Evolutionary conservation across 2,888 invertebrate species (phyloP), one percentile per base, ranked within the genome.

Genomic region (Hypomecis atomaria): DNA sequence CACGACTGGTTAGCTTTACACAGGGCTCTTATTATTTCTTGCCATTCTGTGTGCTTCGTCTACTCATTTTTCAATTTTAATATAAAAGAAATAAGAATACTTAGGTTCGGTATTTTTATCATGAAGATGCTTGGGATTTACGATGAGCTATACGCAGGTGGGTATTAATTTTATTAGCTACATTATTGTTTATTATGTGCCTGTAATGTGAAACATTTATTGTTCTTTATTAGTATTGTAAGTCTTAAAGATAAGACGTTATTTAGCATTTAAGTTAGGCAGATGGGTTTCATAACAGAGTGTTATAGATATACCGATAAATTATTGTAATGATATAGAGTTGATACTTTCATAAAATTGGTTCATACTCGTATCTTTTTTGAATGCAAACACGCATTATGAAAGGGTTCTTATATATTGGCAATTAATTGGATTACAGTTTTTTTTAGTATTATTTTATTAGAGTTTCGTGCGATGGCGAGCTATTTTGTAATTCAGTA

Each of bases 1-100:
- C 89, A 88, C 89, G 89, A 89, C 85, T 83, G 85, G 87, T 87
- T 88, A 86, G 85, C 83, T 86, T 84, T 81, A 82, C 82, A 83
- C 84, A 82, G 79, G 81, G 81, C 80, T 84, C 84, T 85, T 87
- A 87, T 88, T 88, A 89, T 88, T 87, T 87, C 84, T 85, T 85
- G 81, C 81, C 79, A 69, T 75, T 77, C 70, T 67, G 66, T 45
- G 53, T 62, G 65, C 68, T 59, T 71, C 72, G 72, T 73, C 71
- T 72, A 76, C 74, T 78, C 75, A 79, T 79, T 81, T 81, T 81
- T 81, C 79, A 79, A 79, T 81, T 79, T 79, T 75, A 76, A 76
- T 73, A 74, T 72, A 23, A n/a, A n/a, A 23, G 23, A 23, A 77
- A 73, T 72, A 75, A 69, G 72, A 75, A 67, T 68, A 65, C 62